Percentiles rank a stretch among this genome's conserved stretches.
These are phyloP conservation scores for Scolanthus callimorphus DNA, from an alignment of 92 coral and sea anemone genomes.

Conservation along the genomic window DNA sequence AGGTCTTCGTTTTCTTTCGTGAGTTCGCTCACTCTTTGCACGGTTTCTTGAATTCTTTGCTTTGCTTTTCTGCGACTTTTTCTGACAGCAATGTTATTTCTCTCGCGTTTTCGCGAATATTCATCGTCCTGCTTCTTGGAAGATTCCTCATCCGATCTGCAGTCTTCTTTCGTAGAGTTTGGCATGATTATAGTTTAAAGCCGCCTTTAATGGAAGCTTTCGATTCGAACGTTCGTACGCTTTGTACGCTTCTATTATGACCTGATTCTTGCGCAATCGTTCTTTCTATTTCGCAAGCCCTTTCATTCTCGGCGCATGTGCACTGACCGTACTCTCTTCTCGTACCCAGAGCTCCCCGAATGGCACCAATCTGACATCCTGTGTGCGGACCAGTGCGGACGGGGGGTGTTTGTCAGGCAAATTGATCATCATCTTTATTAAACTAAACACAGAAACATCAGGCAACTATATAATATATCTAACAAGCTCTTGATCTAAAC, in stretches of 20 bases:
- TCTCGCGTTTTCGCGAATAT: slow-evolving; percentile 76
- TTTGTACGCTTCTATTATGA: background rate
- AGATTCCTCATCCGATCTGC: background rate
- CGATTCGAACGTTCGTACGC: background rate
- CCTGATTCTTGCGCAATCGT: slow-evolving; percentile 35
- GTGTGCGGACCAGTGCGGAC: too few relatives aligned
- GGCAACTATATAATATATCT: too few relatives aligned
- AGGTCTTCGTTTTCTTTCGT: slow-evolving; percentile 88
- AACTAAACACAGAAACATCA: too few relatives aligned
- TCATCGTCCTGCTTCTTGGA: slow-evolving; percentile 29
- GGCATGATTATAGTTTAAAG: background rate
- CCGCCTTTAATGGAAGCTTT: background rate
- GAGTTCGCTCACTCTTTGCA: slow-evolving; percentile 67
- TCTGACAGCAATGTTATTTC: slow-evolving; percentile 94
- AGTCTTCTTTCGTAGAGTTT: background rate
- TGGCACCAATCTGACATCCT: too few relatives aligned
- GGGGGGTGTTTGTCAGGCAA: too few relatives aligned
- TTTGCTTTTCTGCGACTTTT: slow-evolving; percentile 98
- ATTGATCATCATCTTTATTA: too few relatives aligned
- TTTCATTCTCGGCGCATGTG: background rate
- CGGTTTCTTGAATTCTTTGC: slow-evolving; percentile 90
- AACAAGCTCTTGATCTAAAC: too few relatives aligned
- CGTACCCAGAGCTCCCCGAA: too few relatives aligned
- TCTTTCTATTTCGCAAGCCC: slow-evolving; percentile 31
- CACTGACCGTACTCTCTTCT: background rate